These are phyloP conservation scores for Sipha maydis DNA, from an alignment of 2,888 invertebrate genomes.

Conservation along the genomic window DNA sequence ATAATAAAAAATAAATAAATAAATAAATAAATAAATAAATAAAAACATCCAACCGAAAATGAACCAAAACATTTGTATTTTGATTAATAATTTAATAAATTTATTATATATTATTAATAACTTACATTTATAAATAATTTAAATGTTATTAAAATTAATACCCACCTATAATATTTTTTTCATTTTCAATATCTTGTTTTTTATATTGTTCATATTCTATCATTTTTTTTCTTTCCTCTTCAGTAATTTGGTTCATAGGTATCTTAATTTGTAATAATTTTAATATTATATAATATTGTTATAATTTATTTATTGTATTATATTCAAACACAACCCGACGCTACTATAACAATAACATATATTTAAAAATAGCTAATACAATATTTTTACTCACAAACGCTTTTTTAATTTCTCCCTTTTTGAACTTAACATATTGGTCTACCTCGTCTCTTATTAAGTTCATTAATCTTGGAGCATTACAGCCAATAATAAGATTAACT, in stretches of 20 bases:
- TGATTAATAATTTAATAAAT: no score
- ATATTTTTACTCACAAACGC: conserved; percentile 67
- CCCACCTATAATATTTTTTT: conserved; percentile 66
- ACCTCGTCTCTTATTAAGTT: conserved; percentile 79
- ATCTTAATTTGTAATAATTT: conserved; percentile 63
- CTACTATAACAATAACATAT: neutral
- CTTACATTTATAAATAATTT: neutral
- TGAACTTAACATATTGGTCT: conserved; percentile 73
- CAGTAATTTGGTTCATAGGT: conserved; percentile 66
- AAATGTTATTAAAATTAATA: neutral
- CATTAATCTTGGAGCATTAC: conserved; percentile 82
- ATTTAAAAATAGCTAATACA: neutral
- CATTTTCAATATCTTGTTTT: conserved; percentile 70
- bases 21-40: neutral
- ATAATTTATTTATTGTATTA: neutral
- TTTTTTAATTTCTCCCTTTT: conserved; percentile 71
- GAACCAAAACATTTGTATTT: no score
- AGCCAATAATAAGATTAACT: conserved; percentile 83
- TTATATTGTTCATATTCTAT: conserved; percentile 69
- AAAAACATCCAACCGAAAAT: no score
- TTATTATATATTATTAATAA: no score
- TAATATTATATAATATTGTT: neutral
- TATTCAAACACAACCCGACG: neutral
- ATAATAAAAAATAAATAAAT: neutral
- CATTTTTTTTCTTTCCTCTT: conserved; percentile 67